Base-by-base conservation (phyloP, 2,888 invertebrate genomes). In the Cristatella mucedo region DNA sequence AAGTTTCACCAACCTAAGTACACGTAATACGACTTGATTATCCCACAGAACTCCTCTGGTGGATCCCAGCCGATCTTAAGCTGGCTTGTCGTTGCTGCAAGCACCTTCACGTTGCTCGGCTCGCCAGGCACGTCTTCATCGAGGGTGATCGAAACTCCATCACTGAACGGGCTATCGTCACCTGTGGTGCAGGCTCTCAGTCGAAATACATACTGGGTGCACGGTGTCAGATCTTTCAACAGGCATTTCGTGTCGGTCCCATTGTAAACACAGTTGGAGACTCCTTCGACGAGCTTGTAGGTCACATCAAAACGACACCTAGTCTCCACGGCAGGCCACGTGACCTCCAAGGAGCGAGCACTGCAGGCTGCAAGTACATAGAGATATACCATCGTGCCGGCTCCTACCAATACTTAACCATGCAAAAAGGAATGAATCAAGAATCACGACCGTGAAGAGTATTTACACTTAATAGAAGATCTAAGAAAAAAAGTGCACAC, bases 41-140 rank as follows among this genome's bases (percentile, higher is more conserved):
- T 44, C 7, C 61, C 61, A 43, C 57, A 59, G 11, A 44, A 34
- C 3, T 50, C 41, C 30, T 47, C 47, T 1, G 64, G 63, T 0
- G 60, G 55, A 13, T 61, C 60, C 64, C 64, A 65, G 36, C 55
- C 55, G 4, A 65, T 42, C 43, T 61, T 62, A n/a, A 61, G 47
- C 46, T 60, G 59, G 29, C 61, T 57, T 33, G 57, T 53, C 7
- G 61, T 64, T 26, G 47, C 44, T n/a, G 56, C 62, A 13, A 61
- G 33, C 4, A 60, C 41, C 33, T 55, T 48, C 29, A 63, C 43
- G 48, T 59, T 57, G 19, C 43, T 40, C 13, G 60, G 60, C 33
- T 58, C 52, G 18, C 51, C 52, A 21, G 63, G 61, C 19, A 55
- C 57, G 56, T 49, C 7, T 46, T 63, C 61, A 31, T 58, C 55